Conservation (phyloP, 1,140 invertebrate genomes). For the Neodiprion fabricii region DNA sequence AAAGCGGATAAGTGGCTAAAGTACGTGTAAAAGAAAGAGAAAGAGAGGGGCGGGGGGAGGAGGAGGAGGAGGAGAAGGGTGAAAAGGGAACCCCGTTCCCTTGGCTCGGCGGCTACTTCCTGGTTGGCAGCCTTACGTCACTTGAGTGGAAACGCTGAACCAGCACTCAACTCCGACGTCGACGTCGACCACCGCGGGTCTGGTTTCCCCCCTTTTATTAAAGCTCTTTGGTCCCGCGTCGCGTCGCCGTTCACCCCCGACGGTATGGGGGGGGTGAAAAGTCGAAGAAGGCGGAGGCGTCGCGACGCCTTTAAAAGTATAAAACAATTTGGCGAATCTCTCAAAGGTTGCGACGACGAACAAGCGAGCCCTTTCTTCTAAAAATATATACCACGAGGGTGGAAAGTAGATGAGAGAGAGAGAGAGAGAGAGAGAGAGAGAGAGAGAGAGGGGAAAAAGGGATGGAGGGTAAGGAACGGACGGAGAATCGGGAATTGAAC, state of each 20-base stretch:
- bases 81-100: background rate
- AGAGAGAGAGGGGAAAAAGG: too few relatives aligned
- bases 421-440: too few relatives aligned
- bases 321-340: constrained; percentile 1
- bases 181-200: constrained; percentile 3
- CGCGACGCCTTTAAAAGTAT: constrained; percentile 4
- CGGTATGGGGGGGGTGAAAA: background rate
- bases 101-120: constrained; percentile 3
- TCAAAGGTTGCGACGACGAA: background rate
- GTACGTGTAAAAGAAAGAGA: too few relatives aligned
- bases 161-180: constrained; percentile 4
- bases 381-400: too few relatives aligned
- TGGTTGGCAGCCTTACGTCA: background rate
- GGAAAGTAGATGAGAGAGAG: too few relatives aligned
- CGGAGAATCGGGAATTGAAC: background rate
- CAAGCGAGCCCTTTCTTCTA: too few relatives aligned
- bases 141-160: constrained; percentile 6
- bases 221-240: background rate
- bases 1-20: too few relatives aligned
- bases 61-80: background rate
- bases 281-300: background rate
- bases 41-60: too few relatives aligned
- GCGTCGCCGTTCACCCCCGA: background rate
- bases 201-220: background rate
- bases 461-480: too few relatives aligned